These are phyloP conservation scores for Tragelaphus eurycerus DNA, from an alignment of 2,797 vertebrate species.

Conservation along the genomic window DNA sequence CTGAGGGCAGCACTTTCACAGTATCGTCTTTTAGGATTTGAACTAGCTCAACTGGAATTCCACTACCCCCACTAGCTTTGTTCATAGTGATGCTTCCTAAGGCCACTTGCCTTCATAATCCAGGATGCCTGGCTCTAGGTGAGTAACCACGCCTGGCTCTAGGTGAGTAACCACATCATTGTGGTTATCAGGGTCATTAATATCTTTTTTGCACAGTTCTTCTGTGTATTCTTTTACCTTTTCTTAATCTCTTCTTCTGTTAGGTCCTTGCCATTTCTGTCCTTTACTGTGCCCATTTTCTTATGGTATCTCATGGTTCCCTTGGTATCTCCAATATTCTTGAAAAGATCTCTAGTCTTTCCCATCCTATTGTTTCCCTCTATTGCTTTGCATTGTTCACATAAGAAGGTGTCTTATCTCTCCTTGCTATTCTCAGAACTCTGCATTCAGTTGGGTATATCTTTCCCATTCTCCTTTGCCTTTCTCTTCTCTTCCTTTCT, in stretches of 20 bases:
- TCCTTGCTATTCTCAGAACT: not conserved
- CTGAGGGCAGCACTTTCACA: not conserved
- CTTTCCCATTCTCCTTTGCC: not conserved
- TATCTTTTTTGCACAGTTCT: not conserved
- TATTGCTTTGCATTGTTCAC: not conserved
- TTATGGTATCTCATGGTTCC: not conserved
- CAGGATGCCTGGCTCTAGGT: not conserved
- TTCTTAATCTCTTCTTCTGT: not conserved
- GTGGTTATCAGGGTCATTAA: not conserved
- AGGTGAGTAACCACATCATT: not conserved
- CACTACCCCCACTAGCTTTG: not conserved
- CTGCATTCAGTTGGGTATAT: not conserved
- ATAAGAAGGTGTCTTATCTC: not conserved
- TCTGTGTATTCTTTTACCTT: not conserved
- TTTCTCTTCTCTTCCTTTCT: not conserved
- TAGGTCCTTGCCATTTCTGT: not conserved
- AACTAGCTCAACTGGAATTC: not conserved
- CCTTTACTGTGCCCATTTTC: not conserved
- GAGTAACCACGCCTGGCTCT: not conserved
- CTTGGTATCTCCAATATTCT: not conserved
- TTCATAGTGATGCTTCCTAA: not conserved
- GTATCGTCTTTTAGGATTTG: not conserved
- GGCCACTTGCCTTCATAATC: not conserved
- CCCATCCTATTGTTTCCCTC: not conserved
- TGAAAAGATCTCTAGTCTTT: not conserved